phyloP scores from a whole-genome alignment of 2,797 vertebrate species.

The Danionella dracula region DNA sequence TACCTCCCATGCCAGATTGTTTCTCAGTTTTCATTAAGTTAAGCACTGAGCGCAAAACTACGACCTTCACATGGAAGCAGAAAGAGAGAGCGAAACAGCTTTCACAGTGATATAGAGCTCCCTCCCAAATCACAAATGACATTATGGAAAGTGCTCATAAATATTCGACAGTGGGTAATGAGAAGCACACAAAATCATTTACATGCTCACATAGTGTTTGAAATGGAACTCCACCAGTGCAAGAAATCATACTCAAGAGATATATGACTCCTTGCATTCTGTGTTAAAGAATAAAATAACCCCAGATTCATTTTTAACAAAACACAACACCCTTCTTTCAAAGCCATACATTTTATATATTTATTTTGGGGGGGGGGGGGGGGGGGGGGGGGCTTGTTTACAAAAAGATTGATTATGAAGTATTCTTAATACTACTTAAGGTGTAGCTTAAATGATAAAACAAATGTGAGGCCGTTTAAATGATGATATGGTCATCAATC shows the following conservation, averaged over 20 bases:
- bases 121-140: conserved; percentile 45
- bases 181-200: conserved; percentile 49
- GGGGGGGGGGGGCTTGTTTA: too few species aligned
- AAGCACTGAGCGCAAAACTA: conserved; percentile 50
- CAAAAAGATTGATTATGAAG: too few species aligned
- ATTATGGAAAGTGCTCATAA: conserved; percentile 50
- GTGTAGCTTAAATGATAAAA: too few species aligned
- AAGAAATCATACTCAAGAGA: conserved; percentile 52
- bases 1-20: conserved; percentile 34
- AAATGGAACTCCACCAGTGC: conserved; percentile 51
- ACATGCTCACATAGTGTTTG: conserved; percentile 42
- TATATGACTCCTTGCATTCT: conserved; percentile 58
- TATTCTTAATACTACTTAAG: too few species aligned
- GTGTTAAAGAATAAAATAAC: too few species aligned
- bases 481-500: too few species aligned
- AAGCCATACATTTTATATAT: too few species aligned
- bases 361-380: too few species aligned
- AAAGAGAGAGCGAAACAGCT: not conserved
- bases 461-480: too few species aligned
- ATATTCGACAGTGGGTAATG: conserved; percentile 55
- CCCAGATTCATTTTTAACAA: too few species aligned
- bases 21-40: conserved; percentile 48
- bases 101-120: conserved; percentile 4
- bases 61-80: conserved; percentile 54
- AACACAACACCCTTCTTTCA: too few species aligned